These are phyloP conservation scores for Andricus curvator DNA, from an alignment of 2,888 invertebrate genomes.

Conservation along the genomic window DNA sequence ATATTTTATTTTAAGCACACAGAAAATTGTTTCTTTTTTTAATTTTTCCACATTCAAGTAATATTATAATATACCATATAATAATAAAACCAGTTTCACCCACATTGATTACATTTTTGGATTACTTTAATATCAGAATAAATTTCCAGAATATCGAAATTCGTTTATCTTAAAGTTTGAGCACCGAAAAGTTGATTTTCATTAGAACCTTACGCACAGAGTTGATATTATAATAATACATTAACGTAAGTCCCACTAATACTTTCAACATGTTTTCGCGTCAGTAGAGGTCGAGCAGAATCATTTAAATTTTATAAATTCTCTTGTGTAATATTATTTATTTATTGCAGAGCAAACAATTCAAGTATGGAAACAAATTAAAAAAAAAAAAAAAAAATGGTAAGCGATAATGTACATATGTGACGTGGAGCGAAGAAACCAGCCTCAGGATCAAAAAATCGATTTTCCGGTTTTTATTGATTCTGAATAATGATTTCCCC, in stretches of 20 bases:
- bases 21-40: no score
- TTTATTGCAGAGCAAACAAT: neutral
- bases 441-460: no score
- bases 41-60: no score
- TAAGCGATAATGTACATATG: no score
- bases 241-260: neutral
- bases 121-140: neutral
- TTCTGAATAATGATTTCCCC: no score
- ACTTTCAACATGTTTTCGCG: conserved; percentile 22
- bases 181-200: conserved; percentile 15
- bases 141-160: conserved; percentile 14
- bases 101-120: neutral
- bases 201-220: neutral
- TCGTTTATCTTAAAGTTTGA: conserved; percentile 2
- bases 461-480: no score
- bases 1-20: no score
- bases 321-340: neutral
- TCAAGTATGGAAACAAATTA: neutral
- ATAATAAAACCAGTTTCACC: no score
- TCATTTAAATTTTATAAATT: neutral
- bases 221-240: neutral
- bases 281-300: neutral
- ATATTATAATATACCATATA: no score
- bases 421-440: no score
- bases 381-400: no score